phyloP scores from a whole-genome alignment of 2,113 vertebrate genomes.

The Ochotona princeps region DNA sequence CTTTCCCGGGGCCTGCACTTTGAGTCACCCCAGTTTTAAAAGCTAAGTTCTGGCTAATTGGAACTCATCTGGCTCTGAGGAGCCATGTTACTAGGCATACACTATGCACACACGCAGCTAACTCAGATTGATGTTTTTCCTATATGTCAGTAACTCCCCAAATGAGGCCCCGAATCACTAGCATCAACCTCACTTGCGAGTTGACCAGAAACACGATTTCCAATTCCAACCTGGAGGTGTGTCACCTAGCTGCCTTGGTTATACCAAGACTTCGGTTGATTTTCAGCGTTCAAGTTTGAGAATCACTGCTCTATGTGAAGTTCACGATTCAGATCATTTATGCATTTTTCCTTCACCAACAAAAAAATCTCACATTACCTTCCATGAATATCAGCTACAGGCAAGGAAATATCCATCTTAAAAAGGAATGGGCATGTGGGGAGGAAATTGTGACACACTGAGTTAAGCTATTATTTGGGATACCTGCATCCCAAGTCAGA shows the following conservation, averaged over 20 bases:
- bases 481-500: too few species aligned
- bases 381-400: too few species aligned
- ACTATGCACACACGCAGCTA: neutral
- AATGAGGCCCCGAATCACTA: neutral
- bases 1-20: neutral
- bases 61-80: neutral
- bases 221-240: neutral
- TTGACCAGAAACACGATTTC: neutral
- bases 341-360: neutral
- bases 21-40: neutral
- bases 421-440: too few species aligned
- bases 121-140: neutral
- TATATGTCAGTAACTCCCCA: neutral
- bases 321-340: neutral
- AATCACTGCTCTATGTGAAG: neutral
- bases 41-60: neutral
- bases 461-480: too few species aligned
- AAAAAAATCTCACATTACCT: neutral
- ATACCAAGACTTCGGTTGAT: conserved; percentile 3
- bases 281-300: neutral
- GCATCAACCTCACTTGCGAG: neutral
- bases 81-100: neutral
- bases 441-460: too few species aligned
- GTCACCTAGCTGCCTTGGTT: neutral
- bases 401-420: too few species aligned